Percentiles rank a stretch among this genome's conserved stretches.
Evolutionary conservation across 2,888 invertebrate species (phyloP).

Genomic region (Miltochrista miniata): DNA sequence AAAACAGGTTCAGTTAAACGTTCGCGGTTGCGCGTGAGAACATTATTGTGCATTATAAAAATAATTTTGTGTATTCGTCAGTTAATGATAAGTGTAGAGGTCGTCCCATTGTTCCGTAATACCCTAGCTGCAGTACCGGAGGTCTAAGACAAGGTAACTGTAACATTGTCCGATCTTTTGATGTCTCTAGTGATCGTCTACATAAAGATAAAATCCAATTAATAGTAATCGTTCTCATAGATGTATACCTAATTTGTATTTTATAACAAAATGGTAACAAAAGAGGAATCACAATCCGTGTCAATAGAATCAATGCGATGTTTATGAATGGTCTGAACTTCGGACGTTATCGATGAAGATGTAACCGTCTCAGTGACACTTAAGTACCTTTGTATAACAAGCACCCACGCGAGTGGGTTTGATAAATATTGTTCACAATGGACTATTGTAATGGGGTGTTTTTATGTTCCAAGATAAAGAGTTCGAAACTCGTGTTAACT

Average conservation of each 20-base stretch:
- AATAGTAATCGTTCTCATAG: constrained; percentile 58
- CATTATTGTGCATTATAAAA: constrained; percentile 56
- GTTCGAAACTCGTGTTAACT: constrained; percentile 33
- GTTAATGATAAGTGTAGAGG: constrained; percentile 71
- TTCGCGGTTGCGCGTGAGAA: constrained; percentile 68
- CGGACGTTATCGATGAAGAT: constrained; percentile 24
- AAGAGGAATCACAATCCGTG: constrained; percentile 33
- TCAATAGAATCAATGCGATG: constrained; percentile 29
- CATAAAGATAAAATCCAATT: constrained; percentile 42
- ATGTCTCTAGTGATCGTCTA: constrained; percentile 36
- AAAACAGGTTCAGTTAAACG: constrained; percentile 45
- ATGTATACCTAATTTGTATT: constrained; percentile 57
- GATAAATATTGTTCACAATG: constrained; percentile 49
- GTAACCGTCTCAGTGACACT: constrained; percentile 33
- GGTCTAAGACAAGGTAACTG: constrained; percentile 72
- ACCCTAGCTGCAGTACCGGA: constrained; percentile 51
- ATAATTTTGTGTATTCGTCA: constrained; percentile 59
- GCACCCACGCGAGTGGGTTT: constrained; percentile 36
- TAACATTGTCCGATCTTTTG: constrained; percentile 55
- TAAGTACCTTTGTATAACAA: constrained; percentile 29
- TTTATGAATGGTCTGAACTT: constrained; percentile 13
- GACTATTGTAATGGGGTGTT: constrained; percentile 55
- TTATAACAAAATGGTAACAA: constrained; percentile 44
- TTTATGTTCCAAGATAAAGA: constrained; percentile 53
- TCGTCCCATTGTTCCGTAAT: constrained; percentile 62